Base-by-base conservation (phyloP, 1,140 invertebrate genomes). In the Planococcus citri region DNA sequence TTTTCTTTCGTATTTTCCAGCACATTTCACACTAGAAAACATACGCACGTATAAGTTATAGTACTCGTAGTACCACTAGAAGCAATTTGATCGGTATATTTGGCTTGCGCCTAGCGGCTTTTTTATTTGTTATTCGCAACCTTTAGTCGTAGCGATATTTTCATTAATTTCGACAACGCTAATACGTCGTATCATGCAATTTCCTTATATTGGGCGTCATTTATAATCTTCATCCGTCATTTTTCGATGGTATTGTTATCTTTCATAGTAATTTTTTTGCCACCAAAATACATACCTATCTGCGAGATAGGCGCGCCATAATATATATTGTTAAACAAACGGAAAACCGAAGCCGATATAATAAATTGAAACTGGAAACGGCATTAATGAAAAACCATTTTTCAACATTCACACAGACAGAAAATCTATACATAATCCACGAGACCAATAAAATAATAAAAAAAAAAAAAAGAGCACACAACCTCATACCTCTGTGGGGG, bases 341-440 rank as follows among this genome's bases (percentile, higher is more conserved):
- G 10, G 60, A 22, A 58, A 58, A n/a, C n/a, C 51, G 4, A 58
- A 10, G 60, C 20, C 41, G 60, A 64, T 27, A 64, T 27, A 64
- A 64, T 64, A 64, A 64, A 64, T 64, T 64, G 60, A 64, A 64
- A 64, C 60, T 24, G 60, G 60, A 64, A 64, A 64, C 60, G 60
- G 60, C 25, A 64, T 64, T 64, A 64, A 64, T 64, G 60, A 64
- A 64, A 64, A 64, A 21, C 25, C 60, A 64, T 64, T 64, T 64
- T 64, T 64, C 60, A 64, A 24, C 10, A 64, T 64, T 64, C 25
- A 20, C 17, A 20, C 60, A 64, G 60, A 64, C 60, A 64, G 60
- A 64, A 64, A 64, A 64, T 64, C 60, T 64, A 64, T 64, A 64
- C 17, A 17, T 64, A 64, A 64, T 64, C 14, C 60, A 22, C 60